A percentile compares a stretch with the other conserved stretches of the same genome.
phyloP scores from a whole-genome alignment of 2,888 invertebrate species.

The Chalcis sispes region DNA sequence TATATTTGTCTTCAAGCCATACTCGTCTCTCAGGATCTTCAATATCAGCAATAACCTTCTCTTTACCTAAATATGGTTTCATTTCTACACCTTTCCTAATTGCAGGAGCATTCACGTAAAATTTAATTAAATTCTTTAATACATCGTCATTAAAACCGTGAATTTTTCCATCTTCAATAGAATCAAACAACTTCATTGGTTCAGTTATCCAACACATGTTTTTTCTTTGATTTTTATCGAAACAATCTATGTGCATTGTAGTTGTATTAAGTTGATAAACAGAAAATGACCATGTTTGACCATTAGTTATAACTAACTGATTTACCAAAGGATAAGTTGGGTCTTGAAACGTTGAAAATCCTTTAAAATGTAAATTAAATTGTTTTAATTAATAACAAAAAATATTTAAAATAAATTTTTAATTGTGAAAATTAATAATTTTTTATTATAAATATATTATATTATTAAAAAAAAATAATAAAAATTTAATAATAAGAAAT shows the following conservation, averaged over 20 bases:
- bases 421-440: too few species aligned
- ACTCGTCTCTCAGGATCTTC: constrained; percentile 82
- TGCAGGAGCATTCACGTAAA: constrained; percentile 84
- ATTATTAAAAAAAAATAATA: constrained; percentile 1
- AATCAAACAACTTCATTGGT: constrained; percentile 85
- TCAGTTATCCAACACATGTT: constrained; percentile 90
- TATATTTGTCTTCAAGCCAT: constrained; percentile 84
- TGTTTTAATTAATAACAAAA: too few species aligned
- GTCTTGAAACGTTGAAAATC: constrained; percentile 94
- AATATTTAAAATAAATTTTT: constrained; percentile 10
- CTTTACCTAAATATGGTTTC: constrained; percentile 84
- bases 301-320: constrained; percentile 93
- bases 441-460: neutral
- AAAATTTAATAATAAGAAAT: too few species aligned
- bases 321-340: constrained; percentile 93
- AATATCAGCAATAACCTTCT: constrained; percentile 81
- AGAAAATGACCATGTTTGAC: constrained; percentile 90
- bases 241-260: constrained; percentile 80
- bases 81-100: constrained; percentile 80
- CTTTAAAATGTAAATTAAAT: constrained; percentile 59
- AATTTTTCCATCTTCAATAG: constrained; percentile 82
- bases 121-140: constrained; percentile 83
- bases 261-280: constrained; percentile 95
- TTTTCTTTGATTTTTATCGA: constrained; percentile 82
- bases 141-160: constrained; percentile 89